Evolutionary conservation across 2,888 invertebrate species (phyloP), one percentile per base, ranked within the genome.

Genomic region (Hylaea fasciaria): DNA sequence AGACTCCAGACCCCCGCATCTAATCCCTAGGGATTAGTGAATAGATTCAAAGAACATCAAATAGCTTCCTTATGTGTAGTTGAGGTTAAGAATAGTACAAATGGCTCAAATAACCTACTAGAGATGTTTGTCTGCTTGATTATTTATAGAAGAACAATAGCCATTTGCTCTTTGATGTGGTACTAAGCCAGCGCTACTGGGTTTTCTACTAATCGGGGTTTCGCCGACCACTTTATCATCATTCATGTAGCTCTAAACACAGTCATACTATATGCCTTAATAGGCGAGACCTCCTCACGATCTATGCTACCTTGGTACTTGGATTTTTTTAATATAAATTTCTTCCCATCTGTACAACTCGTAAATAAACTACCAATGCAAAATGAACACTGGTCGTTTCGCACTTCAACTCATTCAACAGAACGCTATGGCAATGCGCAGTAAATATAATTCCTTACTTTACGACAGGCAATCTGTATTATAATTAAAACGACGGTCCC

Each of bases 21-120:
- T 80, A 80, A 83, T 85, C 83, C 71, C 66, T 68, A 68, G 65
- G 74, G 85, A 85, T 82, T 79, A 81, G 68, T 56, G 51, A 60
- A 64, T 53, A 57, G 60, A 64, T 65, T 61, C 60, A 46, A 64
- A 55, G 60, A 50, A 55, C 55, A 22, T 51, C 53, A 22, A 66
- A 70, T 63, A 39, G 65, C 54, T 70, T 68, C 70, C 66, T 62
- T 60, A 65, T 65, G 67, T 57, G 57, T 29, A 48, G 57, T 40
- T 44, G 40, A 35, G 43, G 57, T 61, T n/a, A 16, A 49, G 60
- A 66, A 66, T 69, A 69, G 61, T 17, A 28, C 46, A 55, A 58
- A 46, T 37, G 44, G n/a, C 32, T 48, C 48, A 45, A 54, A 54
- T 49, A 59, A 55, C 50, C 60, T 55, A 60, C 49, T 55, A 51